Evolutionary conservation across 2,797 vertebrate genomes (phyloP).

Genomic region (Lophius americanus): DNA sequence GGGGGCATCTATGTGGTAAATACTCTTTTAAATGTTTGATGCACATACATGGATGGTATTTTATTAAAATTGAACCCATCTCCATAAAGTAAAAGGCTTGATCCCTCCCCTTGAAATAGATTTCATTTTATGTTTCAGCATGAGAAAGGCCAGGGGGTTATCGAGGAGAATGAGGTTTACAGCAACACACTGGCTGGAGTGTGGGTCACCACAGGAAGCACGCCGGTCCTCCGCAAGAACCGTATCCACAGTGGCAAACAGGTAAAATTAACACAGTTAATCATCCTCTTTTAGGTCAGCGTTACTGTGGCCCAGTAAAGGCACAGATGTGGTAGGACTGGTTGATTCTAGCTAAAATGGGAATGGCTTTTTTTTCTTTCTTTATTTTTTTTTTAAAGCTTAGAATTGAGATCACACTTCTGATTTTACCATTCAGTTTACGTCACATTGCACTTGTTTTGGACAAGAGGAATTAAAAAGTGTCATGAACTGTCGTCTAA

Average conservation of each 20-base stretch:
- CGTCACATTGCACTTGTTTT: too few relatives aligned
- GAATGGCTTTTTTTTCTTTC: too few relatives aligned
- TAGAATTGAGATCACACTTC: too few relatives aligned
- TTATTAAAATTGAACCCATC: too few relatives aligned
- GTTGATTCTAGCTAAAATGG: too few relatives aligned
- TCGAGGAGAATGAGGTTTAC: slow-evolving; percentile 99
- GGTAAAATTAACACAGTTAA: slow-evolving; percentile 69
- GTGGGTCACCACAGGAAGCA: slow-evolving; percentile 99
- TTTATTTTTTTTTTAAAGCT: too few relatives aligned
- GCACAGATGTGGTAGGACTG: too few relatives aligned
- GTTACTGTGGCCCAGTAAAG: neutral
- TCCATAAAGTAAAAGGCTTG: slow-evolving; percentile 60
- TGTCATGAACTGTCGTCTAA: too few relatives aligned
- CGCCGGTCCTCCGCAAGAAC: slow-evolving; percentile 96
- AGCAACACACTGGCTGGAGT: slow-evolving; percentile 99
- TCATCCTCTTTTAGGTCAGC: neutral
- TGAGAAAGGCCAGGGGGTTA: slow-evolving; percentile 98
- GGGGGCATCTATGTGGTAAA: slow-evolving; percentile 99
- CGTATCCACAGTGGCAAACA: slow-evolving; percentile 99
- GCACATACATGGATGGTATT: too few relatives aligned
- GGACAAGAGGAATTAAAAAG: too few relatives aligned
- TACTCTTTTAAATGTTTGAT: too few relatives aligned
- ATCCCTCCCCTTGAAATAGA: neutral
- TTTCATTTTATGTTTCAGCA: slow-evolving; percentile 81
- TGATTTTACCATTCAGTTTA: too few relatives aligned